Conservation (phyloP, 2,797 vertebrate species). For the Mormyrops attenuatus region DNA sequence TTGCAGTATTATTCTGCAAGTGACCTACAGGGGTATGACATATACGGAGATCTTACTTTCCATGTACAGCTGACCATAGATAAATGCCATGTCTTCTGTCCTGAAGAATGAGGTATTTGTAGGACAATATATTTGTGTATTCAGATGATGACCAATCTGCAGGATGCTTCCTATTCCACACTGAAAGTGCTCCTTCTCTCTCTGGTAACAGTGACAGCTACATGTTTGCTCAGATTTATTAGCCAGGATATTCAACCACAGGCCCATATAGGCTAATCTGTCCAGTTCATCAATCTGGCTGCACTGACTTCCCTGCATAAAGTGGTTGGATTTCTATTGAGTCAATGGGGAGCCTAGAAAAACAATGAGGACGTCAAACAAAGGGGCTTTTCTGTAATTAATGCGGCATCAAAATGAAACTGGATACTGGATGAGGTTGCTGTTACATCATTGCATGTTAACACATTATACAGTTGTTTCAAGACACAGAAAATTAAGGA, state of each 20-base stretch:
- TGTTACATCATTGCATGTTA: not conserved
- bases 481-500: constrained; percentile 31
- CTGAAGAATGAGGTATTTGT: not conserved
- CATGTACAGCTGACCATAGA: not conserved
- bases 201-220: not conserved
- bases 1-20: not conserved
- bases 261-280: not conserved
- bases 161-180: not conserved
- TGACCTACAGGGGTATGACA: not conserved
- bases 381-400: not conserved
- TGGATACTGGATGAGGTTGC: not conserved
- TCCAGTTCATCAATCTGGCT: not conserved
- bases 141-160: not conserved
- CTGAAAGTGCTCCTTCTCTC: not conserved
- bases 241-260: not conserved
- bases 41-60: not conserved
- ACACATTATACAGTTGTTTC: not conserved
- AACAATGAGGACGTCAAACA: not conserved
- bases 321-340: not conserved
- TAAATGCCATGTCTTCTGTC: not conserved
- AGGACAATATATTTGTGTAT: not conserved
- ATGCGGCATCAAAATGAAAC: not conserved
- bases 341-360: not conserved
- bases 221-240: not conserved
- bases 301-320: not conserved